Evolutionary conservation across 2,797 vertebrate genomes (phyloP), one percentile per base, ranked within the genome.

Genomic region (Melanotaenia maccullochi): DNA sequence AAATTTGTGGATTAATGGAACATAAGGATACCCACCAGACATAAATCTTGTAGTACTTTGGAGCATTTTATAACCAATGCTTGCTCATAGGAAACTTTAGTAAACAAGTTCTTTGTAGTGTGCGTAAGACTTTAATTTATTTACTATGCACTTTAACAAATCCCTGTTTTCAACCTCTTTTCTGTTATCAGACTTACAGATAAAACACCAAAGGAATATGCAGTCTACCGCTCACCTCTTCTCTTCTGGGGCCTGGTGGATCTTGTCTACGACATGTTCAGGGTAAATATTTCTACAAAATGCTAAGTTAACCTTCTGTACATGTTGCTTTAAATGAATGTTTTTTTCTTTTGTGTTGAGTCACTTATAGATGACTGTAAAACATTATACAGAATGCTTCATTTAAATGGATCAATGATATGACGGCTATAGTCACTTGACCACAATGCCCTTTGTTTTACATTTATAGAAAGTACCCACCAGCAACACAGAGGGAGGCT

Each of bases 191-290:
- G 98, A 90, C 92, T 99, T 80, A 90, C 97, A 75, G 98, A 99
- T 79, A 99, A 97, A 94, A 60, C 95, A 0, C 93, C 95, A 89
- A 98, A 97, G 93, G 98, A 99, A 80, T 99, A 96, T 55, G 92
- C 96, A 8, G 96, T 94, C 1, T 99, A 99, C 77, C 97, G 98
- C 83, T 98, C 97, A 0, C 95, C 97, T 20, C 96, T 99, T 81
- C 97, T 99, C 87, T 99, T 99, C 89, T 99, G 98, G 98, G 97
- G 96, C 58, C 95, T 99, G 12, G 96, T 99, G 8, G 98, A 99
- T 85, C 97, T 99, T n/a, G 97, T 98, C 81, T 99, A 99, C 82
- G 96, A 95, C 94, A 98, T 98, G 96, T 99, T 97, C 90, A 98
- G 96, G 97, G 98, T 99, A 94, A 87, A 57, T 90, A 80, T 38